Percentiles rank a stretch among this genome's conserved stretches.
phyloP scores from a whole-genome alignment of 2,888 invertebrate genomes.

The Diploptera punctata region DNA sequence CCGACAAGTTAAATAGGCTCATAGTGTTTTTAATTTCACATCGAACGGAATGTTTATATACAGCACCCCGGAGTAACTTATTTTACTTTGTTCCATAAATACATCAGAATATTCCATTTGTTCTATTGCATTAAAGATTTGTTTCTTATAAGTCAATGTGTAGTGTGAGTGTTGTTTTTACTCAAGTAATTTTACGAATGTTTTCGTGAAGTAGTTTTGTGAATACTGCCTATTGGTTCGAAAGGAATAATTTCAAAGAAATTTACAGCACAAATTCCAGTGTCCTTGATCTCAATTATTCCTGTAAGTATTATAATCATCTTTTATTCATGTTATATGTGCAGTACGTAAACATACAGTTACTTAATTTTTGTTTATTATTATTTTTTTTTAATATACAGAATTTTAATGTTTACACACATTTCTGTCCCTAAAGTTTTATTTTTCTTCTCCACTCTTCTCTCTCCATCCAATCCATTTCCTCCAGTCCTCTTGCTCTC shows the following conservation, averaged over 20 bases:
- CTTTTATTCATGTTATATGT: no score
- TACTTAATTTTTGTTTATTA: no score
- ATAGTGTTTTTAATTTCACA: neutral
- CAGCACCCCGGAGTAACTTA: neutral
- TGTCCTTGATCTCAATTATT: constrained; percentile 6
- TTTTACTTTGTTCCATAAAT: constrained; percentile 13
- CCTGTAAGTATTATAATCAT: constrained; percentile 5
- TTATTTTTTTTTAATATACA: no score
- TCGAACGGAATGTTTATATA: constrained; percentile 3
- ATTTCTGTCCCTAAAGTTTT: no score
- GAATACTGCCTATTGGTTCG: constrained; percentile 4
- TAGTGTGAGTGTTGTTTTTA: neutral
- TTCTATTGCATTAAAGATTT: neutral
- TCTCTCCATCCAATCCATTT: no score
- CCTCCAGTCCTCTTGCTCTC: no score
- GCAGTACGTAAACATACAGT: no score
- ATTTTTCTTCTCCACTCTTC: no score
- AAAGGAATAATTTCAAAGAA: constrained; percentile 9
- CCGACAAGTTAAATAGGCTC: neutral
- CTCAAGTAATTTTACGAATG: neutral
- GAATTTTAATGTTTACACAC: no score
- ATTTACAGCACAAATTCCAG: neutral
- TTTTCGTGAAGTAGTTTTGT: constrained; percentile 1
- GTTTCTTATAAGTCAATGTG: neutral
- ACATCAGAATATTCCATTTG: constrained; percentile 15